Conservation (phyloP, 1,140 invertebrate species). For the Arion vulgaris region DNA sequence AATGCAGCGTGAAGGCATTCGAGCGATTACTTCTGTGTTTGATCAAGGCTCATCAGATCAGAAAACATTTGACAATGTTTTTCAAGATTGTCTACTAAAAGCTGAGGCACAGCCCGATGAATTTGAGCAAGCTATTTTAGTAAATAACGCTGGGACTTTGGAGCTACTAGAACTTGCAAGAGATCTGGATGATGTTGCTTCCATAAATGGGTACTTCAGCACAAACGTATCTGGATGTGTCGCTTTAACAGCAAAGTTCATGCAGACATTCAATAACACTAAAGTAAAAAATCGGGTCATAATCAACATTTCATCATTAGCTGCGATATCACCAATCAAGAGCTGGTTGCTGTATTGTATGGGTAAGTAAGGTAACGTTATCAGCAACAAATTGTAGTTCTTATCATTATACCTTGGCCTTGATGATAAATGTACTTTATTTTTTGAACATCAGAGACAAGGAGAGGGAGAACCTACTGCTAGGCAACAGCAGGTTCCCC, state of each 20-base stretch:
- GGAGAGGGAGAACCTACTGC: no score
- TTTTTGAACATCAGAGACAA: no score
- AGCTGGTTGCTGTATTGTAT: constrained; percentile 86
- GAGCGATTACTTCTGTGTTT: constrained; percentile 51
- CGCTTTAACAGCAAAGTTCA: constrained; percentile 84
- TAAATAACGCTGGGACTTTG: constrained; percentile 92
- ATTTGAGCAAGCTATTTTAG: constrained; percentile 83
- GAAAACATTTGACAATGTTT: constrained; percentile 63
- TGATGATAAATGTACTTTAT: no score
- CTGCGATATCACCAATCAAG: constrained; percentile 83
- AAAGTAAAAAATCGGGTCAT: constrained; percentile 76
- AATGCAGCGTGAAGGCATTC: constrained; percentile 42
- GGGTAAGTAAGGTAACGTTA: constrained; percentile 74
- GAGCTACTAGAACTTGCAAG: constrained; percentile 79
- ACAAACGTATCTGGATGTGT: constrained; percentile 86
- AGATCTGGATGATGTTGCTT: constrained; percentile 74
- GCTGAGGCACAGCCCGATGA: constrained; percentile 65
- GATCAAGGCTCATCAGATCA: constrained; percentile 70
- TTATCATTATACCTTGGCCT: neutral
- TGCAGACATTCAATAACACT: constrained; percentile 75
- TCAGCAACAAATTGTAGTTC: neutral
- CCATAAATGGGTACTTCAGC: constrained; percentile 78
- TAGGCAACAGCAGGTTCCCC: no score
- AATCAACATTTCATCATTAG: constrained; percentile 91
- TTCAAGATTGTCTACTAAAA: constrained; percentile 73